These are phyloP conservation scores for Neocrepidodera transversa DNA, from an alignment of 2,888 invertebrate species.

Conservation along the genomic window DNA sequence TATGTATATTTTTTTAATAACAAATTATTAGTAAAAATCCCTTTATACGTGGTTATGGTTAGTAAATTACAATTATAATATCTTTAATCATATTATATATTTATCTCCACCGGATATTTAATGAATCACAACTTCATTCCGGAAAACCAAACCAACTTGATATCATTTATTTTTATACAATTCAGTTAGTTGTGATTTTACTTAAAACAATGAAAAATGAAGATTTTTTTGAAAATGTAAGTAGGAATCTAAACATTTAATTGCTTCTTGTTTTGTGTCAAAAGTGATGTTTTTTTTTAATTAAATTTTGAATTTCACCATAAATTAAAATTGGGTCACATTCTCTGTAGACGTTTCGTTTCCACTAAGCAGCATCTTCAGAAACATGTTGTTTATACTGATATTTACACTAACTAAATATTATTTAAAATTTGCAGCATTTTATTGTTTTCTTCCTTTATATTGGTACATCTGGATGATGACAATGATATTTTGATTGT, in stretches of 20 bases:
- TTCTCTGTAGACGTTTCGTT: neutral
- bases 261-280: no score
- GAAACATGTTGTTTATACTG: neutral
- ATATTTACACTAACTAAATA: neutral
- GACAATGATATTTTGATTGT: slow-evolving; percentile 16
- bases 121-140: slow-evolving; percentile 11
- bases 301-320: no score
- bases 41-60: no score
- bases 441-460: neutral
- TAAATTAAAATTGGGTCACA: neutral
- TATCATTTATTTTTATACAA: neutral
- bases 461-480: neutral
- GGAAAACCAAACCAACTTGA: slow-evolving; percentile 14
- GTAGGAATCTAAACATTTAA: neutral
- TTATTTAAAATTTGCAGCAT: slow-evolving; percentile 10
- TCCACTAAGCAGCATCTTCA: no score
- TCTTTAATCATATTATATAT: neutral
- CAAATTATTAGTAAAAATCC: no score
- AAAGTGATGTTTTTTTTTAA: no score
- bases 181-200: neutral
- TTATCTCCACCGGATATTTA: slow-evolving; percentile 14
- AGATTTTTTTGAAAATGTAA: neutral
- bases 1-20: no score
- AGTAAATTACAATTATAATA: no score
- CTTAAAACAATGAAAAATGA: neutral